Percentiles rank a stretch among this genome's conserved stretches.
These are phyloP conservation scores for Exocentrus adspersus DNA, from an alignment of 2,888 invertebrate genomes.

Conservation along the genomic window DNA sequence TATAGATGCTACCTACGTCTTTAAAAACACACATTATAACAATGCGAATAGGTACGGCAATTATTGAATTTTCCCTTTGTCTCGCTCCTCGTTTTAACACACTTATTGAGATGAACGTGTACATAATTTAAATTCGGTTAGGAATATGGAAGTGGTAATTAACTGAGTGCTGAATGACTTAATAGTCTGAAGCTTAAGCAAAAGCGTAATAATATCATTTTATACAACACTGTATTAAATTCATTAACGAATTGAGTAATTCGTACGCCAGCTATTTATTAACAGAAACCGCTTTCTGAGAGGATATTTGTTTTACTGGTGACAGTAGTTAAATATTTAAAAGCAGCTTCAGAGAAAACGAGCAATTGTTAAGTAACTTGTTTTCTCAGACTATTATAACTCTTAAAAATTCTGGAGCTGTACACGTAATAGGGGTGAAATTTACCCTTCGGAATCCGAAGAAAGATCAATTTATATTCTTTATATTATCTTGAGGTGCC, in stretches of 20 bases:
- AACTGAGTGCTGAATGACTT: slow-evolving; percentile 9
- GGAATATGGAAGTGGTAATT: slow-evolving; percentile 9
- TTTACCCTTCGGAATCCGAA: slow-evolving; percentile 21
- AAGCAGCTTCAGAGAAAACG: not conserved
- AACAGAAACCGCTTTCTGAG: not conserved
- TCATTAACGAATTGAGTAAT: slow-evolving; percentile 4
- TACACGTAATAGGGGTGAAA: slow-evolving; percentile 52
- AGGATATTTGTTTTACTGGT: not conserved
- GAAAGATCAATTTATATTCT: slow-evolving; percentile 28
- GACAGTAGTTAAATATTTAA: too few relatives aligned
- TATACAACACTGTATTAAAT: slow-evolving; percentile 13
- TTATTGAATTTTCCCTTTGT: not conserved
- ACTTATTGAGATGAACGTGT: not conserved
- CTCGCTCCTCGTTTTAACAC: not conserved
- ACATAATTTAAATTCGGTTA: slow-evolving; percentile 9
- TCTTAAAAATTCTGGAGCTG: slow-evolving; percentile 59
- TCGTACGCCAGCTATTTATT: not conserved
- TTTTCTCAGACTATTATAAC: slow-evolving; percentile 45
- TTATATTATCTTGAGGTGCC: slow-evolving; percentile 21
- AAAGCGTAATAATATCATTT: slow-evolving; percentile 8
- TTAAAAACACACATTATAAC: too few relatives aligned
- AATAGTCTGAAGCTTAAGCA: slow-evolving; percentile 13
- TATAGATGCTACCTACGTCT: too few relatives aligned
- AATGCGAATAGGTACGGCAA: too few relatives aligned
- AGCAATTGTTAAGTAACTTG: not conserved